Conservation (phyloP, 2,113 vertebrate species). For the Zootoca vivipara region DNA sequence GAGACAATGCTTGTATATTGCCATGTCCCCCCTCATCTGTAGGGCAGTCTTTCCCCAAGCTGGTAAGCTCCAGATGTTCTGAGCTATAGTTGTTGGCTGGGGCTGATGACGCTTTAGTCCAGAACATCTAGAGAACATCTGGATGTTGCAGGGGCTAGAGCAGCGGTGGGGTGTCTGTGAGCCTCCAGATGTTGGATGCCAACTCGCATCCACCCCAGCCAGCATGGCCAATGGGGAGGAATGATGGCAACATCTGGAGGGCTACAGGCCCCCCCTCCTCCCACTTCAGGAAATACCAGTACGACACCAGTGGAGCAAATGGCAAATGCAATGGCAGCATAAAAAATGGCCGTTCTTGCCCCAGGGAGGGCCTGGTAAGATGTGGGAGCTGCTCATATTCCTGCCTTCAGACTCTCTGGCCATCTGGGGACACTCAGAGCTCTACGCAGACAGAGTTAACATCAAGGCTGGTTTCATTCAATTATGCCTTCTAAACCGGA, state of each 20-base stretch:
- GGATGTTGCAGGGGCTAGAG: too few relatives aligned
- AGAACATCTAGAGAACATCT: too few relatives aligned
- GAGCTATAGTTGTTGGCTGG: too few relatives aligned
- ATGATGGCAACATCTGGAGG: neutral
- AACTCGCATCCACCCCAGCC: too few relatives aligned
- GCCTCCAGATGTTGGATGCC: too few relatives aligned
- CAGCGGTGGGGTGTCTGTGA: too few relatives aligned
- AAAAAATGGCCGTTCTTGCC: neutral
- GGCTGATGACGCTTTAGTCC: too few relatives aligned
- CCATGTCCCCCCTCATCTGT: too few relatives aligned
- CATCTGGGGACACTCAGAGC: rapidly evolving
- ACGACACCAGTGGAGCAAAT: neutral
- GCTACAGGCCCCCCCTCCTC: neutral
- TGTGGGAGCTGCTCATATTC: neutral
- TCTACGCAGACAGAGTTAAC: neutral
- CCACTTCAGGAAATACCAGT: neutral
- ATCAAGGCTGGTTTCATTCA: slow-evolving; percentile 15
- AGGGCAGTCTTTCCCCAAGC: too few relatives aligned
- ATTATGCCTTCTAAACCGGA: slow-evolving; percentile 39
- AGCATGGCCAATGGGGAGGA: too few relatives aligned
- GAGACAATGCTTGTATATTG: too few relatives aligned
- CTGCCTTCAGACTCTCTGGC: neutral
- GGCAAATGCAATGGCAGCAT: neutral
- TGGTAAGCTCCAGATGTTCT: too few relatives aligned
- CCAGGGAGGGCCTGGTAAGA: neutral